Conservation (phyloP, 2,113 vertebrate species). For the Sardina pilchardus region DNA sequence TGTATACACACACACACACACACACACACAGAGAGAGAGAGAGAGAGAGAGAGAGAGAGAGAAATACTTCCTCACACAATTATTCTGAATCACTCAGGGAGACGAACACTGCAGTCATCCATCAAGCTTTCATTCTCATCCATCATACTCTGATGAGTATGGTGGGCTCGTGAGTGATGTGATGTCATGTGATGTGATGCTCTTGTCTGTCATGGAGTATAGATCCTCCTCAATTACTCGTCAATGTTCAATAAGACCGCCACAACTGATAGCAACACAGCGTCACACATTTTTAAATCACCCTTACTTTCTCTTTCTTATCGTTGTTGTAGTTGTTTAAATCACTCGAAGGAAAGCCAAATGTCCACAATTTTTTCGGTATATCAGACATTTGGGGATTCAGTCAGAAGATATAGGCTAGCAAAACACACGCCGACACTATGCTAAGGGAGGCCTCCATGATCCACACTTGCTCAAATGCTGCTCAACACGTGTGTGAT, state of each 20-base stretch:
- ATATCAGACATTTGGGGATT: neutral
- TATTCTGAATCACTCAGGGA: neutral
- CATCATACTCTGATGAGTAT: neutral
- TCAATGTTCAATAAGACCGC: neutral
- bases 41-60: too few species aligned
- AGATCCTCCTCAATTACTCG: neutral
- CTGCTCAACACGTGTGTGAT: neutral
- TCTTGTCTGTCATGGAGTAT: neutral
- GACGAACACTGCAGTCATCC: neutral
- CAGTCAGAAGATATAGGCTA: neutral
- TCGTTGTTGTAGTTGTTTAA: neutral
- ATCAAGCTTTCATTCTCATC: neutral
- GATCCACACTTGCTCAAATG: too few species aligned
- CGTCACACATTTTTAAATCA: neutral
- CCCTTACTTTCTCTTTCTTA: neutral
- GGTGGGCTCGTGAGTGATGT: neutral
- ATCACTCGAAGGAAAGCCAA: neutral
- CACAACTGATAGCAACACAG: neutral
- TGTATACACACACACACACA: neutral
- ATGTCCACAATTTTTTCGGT: neutral
- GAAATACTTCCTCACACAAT: neutral
- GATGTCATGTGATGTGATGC: neutral
- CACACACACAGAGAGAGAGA: too few species aligned
- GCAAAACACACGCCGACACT: neutral
- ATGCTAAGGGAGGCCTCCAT: neutral